A percentile compares a stretch with the other conserved stretches of the same genome.
Conservation (phyloP, 2,888 invertebrate species). For the Euphydryas editha region DNA sequence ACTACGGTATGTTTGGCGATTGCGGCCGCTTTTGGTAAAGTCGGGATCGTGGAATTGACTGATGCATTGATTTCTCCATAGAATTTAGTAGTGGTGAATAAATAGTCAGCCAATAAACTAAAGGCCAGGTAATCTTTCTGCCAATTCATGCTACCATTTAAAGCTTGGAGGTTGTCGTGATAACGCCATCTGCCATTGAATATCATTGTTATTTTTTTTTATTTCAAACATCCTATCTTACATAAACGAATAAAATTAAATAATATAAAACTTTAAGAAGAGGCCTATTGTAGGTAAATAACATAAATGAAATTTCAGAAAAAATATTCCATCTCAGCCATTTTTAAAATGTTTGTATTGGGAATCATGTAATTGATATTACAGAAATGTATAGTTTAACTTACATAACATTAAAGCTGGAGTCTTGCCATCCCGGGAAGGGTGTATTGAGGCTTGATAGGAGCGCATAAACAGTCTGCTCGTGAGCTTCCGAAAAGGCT, state of each 20-base stretch:
- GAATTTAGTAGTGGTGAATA: constrained; percentile 76
- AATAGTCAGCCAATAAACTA: constrained; percentile 72
- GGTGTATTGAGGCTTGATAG: constrained; percentile 82
- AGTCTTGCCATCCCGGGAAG: constrained; percentile 83
- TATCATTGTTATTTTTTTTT: neutral
- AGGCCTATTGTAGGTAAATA: too few relatives aligned
- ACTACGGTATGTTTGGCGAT: constrained; percentile 72
- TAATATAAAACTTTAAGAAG: neutral
- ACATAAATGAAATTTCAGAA: too few relatives aligned
- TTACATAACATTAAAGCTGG: constrained; percentile 80
- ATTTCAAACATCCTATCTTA: neutral
- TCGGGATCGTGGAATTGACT: constrained; percentile 76
- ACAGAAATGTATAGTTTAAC: constrained; percentile 42
- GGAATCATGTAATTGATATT: neutral
- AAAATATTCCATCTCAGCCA: too few relatives aligned
- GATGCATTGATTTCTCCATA: constrained; percentile 74
- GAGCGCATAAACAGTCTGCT: constrained; percentile 78
- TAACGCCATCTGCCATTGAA: constrained; percentile 73
- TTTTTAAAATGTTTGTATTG: too few relatives aligned
- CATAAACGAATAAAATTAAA: neutral
- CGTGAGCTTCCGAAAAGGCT: constrained; percentile 81
- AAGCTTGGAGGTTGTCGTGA: constrained; percentile 76
- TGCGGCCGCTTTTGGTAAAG: constrained; percentile 71
- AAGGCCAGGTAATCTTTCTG: constrained; percentile 76
- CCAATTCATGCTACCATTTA: constrained; percentile 82